Conservation (phyloP, 2,113 vertebrate genomes). For the Coregonus clupeaformis region DNA sequence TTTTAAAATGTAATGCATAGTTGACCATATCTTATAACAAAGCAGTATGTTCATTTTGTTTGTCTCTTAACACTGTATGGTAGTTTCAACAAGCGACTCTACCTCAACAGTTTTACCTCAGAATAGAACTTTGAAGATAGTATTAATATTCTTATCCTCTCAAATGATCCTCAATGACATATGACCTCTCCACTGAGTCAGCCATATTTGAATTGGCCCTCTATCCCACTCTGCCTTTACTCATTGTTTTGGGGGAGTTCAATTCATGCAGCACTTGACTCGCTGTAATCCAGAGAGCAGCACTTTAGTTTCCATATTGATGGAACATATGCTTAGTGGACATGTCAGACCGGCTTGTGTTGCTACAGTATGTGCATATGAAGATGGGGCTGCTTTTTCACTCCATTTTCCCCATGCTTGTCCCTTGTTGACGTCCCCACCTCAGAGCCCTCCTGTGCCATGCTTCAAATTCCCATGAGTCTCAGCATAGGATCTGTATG, state of each 20-base stretch:
- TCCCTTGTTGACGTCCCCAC: background rate
- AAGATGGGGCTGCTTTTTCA: background rate
- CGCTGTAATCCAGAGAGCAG: slow-evolving; percentile 12
- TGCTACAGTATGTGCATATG: background rate
- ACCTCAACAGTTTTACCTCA: too few relatives aligned
- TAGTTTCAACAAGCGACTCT: too few relatives aligned
- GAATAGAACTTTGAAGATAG: background rate
- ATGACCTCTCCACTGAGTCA: slow-evolving; percentile 8
- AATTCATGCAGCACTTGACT: slow-evolving; percentile 36
- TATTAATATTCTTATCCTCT: background rate
- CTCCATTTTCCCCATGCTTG: background rate
- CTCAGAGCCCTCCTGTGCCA: slow-evolving; percentile 30
- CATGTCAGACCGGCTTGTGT: background rate
- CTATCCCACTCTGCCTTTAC: slow-evolving; percentile 11
- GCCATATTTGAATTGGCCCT: slow-evolving; percentile 24
- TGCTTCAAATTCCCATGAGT: slow-evolving; percentile 42
- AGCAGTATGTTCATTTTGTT: too few relatives aligned
- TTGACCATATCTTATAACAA: too few relatives aligned
- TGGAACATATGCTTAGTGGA: slow-evolving; percentile 15
- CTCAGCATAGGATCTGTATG: slow-evolving; percentile 61
- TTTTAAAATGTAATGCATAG: too few relatives aligned
- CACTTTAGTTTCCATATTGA: slow-evolving; percentile 7
- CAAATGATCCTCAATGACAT: background rate
- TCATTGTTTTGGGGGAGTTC: slow-evolving; percentile 23
- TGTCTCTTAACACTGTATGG: background rate